Conservation (phyloP, 23 tunicate genomes). For the Trididemnum nubilum region DNA sequence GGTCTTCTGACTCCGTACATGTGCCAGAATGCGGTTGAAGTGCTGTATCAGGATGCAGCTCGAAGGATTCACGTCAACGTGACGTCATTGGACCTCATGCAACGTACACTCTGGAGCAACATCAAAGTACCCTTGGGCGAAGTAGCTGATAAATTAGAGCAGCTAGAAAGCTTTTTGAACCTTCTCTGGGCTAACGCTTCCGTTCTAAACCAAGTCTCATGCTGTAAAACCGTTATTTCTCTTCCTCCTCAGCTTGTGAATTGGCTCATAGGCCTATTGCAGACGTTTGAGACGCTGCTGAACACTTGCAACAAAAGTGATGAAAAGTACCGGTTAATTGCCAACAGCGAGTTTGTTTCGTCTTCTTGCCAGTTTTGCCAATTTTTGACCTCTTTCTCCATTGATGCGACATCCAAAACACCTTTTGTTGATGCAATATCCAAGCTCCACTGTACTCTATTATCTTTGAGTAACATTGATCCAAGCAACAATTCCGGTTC, state of each 20-base stretch:
- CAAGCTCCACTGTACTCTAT: neutral
- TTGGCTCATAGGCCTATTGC: neutral
- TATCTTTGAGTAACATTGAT: neutral
- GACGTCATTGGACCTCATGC: neutral
- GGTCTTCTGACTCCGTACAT: neutral
- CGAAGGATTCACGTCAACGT: neutral
- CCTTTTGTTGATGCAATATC: neutral
- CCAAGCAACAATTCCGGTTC: neutral
- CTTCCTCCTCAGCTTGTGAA: slow-evolving; percentile 13
- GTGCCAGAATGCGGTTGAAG: neutral
- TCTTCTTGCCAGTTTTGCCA: neutral
- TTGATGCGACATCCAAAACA: too few relatives aligned
- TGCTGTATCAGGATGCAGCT: neutral
- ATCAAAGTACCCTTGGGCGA: slow-evolving; percentile 42
- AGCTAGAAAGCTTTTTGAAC: slow-evolving; percentile 16
- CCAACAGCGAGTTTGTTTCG: neutral
- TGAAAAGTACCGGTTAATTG: neutral
- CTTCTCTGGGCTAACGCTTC: slow-evolving; percentile 48
- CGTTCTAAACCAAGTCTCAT: neutral
- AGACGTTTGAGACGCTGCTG: neutral
- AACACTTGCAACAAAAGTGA: neutral
- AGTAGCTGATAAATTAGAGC: slow-evolving; percentile 19
- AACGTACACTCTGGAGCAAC: neutral
- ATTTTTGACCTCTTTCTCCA: neutral
- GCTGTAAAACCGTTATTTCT: neutral